Percentiles rank a stretch among this genome's conserved stretches.
phyloP scores from a whole-genome alignment of 2,888 invertebrate genomes.

The Troides aeacus region DNA sequence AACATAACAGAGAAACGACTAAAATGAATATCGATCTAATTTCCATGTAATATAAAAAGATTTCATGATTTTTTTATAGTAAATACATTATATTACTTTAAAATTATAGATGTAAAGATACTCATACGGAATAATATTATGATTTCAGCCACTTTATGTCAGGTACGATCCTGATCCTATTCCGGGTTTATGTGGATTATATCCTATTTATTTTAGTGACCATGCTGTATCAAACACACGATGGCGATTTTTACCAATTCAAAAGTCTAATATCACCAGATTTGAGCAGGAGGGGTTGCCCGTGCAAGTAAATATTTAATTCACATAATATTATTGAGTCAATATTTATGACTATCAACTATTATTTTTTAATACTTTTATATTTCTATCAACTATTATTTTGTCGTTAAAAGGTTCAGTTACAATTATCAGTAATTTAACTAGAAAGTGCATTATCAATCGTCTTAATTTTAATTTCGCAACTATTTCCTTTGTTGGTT shows the following conservation, averaged over 20 bases:
- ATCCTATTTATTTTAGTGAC: slow-evolving; percentile 66
- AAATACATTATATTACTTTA: no score
- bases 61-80: no score
- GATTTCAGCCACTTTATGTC: slow-evolving; percentile 69
- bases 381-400: background rate
- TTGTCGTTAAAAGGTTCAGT: background rate
- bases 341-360: background rate
- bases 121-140: background rate
- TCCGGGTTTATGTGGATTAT: slow-evolving; percentile 63
- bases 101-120: background rate
- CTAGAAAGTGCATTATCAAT: background rate
- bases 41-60: no score
- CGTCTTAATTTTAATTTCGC: background rate
- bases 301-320: slow-evolving; percentile 47
- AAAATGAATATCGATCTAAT: no score
- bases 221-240: slow-evolving; percentile 68
- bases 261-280: slow-evolving; percentile 56
- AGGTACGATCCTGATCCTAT: slow-evolving; percentile 70
- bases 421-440: background rate
- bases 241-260: slow-evolving; percentile 67
- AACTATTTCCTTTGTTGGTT: slow-evolving; percentile 10
- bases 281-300: slow-evolving; percentile 65
- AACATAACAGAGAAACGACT: no score
- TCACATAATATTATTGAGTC: background rate
- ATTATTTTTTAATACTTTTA: background rate